A percentile compares a stretch with the other conserved stretches of the same genome.
These are phyloP conservation scores for Eulimnadia texana DNA, from an alignment of 1,140 invertebrate species.

Conservation along the genomic window DNA sequence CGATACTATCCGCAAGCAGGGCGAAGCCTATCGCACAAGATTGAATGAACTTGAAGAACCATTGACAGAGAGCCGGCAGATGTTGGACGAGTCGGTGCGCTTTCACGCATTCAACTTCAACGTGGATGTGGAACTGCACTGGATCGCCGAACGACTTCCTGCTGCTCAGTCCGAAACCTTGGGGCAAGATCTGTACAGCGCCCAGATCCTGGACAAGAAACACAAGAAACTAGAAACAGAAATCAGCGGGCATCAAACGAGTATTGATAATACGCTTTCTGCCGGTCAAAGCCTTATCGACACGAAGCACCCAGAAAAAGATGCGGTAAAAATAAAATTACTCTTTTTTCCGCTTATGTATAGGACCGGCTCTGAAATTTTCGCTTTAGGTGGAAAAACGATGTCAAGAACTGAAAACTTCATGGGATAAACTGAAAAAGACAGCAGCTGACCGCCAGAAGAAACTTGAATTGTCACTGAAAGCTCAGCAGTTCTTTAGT, in stretches of 20 bases:
- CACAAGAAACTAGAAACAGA: constrained; percentile 82
- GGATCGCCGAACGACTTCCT: constrained; percentile 81
- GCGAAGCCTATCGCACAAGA: constrained; percentile 55
- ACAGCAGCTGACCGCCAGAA: constrained; percentile 53
- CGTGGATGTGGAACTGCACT: constrained; percentile 81
- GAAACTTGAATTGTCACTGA: constrained; percentile 67
- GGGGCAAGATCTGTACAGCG: constrained; percentile 74
- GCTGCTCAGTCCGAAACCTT: constrained; percentile 57
- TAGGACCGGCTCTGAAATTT: background rate
- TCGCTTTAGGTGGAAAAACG: constrained; percentile 34
- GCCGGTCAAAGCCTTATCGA: constrained; percentile 52
- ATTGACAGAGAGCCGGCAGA: constrained; percentile 44
- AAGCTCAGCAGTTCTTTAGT: constrained; percentile 76
- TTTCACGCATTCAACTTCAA: constrained; percentile 92
- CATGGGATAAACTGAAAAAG: constrained; percentile 52
- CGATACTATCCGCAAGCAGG: constrained; percentile 62
- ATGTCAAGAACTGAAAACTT: constrained; percentile 44
- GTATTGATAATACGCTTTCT: constrained; percentile 63
- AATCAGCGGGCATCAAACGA: constrained; percentile 60
- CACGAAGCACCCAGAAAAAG: constrained; percentile 55
- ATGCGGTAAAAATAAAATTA: constrained; percentile 44
- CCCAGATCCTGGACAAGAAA: constrained; percentile 81
- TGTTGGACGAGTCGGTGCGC: constrained; percentile 69
- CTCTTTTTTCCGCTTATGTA: too few relatives aligned
- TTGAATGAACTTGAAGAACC: constrained; percentile 26